These are phyloP conservation scores for Eurytoma californica DNA, from an alignment of 2,888 invertebrate genomes.

Conservation along the genomic window DNA sequence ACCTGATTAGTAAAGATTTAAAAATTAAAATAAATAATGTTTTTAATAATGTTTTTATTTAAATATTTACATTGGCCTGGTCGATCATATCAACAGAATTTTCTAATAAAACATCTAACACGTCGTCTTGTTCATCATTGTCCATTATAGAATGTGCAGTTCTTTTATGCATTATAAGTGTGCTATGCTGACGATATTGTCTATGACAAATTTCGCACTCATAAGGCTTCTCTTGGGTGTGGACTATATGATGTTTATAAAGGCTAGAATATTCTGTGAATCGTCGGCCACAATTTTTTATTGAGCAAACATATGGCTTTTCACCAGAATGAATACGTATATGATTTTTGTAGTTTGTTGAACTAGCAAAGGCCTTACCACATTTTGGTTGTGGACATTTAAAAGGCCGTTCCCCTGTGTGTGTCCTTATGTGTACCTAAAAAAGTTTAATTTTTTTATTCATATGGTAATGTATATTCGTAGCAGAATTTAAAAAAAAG, in stretches of 20 bases:
- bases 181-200: conserved; percentile 79
- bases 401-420: conserved; percentile 83
- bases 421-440: conserved; percentile 80
- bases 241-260: conserved; percentile 80
- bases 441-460: not conserved
- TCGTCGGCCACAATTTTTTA: conserved; percentile 79
- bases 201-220: conserved; percentile 79
- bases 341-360: conserved; percentile 83
- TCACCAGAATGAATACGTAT: conserved; percentile 83
- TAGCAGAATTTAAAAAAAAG: too few relatives aligned
- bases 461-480: not conserved
- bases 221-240: conserved; percentile 79
- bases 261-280: conserved; percentile 84
- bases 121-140: conserved; percentile 36
- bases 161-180: conserved; percentile 79
- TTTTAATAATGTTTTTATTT: not conserved
- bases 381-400: conserved; percentile 79
- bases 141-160: conserved; percentile 76
- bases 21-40: not conserved
- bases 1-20: too few relatives aligned
- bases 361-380: conserved; percentile 81
- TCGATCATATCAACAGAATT: conserved; percentile 53
- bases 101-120: conserved; percentile 54
- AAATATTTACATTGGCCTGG: conserved; percentile 52
- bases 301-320: conserved; percentile 81